Evolutionary conservation across 2,113 vertebrate species (phyloP).

Genomic region (Himantopus leucocephalus): DNA sequence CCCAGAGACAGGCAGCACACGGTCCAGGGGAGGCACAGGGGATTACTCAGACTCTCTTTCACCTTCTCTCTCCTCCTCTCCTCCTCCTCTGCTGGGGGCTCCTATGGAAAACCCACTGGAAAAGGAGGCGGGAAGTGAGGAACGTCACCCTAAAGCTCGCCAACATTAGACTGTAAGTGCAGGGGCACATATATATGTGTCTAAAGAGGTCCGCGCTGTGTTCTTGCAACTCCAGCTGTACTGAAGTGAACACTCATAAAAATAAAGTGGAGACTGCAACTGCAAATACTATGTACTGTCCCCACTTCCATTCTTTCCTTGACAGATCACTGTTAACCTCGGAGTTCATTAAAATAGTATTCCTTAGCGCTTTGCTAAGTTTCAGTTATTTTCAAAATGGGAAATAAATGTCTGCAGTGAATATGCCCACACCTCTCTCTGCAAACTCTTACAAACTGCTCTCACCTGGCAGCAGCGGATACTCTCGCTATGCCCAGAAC

Average conservation of each 20-base stretch:
- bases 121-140: not conserved
- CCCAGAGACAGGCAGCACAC: not conserved
- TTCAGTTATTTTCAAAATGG: not conserved
- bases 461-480: accelerated
- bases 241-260: not conserved
- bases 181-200: not conserved
- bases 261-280: not conserved
- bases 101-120: not conserved
- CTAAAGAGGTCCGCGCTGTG: not conserved
- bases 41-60: conserved; percentile 12
- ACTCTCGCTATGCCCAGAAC: accelerated
- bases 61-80: not conserved
- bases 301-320: not conserved
- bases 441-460: not conserved
- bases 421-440: not conserved
- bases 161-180: not conserved
- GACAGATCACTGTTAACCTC: not conserved
- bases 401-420: not conserved
- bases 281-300: not conserved
- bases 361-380: not conserved
- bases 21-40: not conserved
- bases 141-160: not conserved
- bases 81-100: not conserved
- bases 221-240: not conserved
- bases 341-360: not conserved